A percentile compares a stretch with the other conserved stretches of the same genome.
These are phyloP conservation scores for Ciconia stormi DNA, from an alignment of 2,113 vertebrate species.

Conservation along the genomic window DNA sequence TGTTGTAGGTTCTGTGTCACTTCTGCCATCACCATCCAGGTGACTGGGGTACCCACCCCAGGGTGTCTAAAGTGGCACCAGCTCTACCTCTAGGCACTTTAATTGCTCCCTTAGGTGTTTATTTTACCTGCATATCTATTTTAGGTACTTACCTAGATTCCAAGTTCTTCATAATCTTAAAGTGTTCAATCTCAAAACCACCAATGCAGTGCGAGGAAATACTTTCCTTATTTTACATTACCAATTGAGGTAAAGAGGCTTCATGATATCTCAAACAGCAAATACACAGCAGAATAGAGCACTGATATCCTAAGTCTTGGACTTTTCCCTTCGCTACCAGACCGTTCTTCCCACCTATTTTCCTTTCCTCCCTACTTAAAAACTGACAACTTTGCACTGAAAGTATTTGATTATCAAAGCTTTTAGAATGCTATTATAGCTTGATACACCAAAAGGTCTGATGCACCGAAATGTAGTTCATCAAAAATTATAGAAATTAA, in stretches of 20 bases:
- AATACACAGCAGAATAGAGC: neutral
- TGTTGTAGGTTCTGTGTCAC: neutral
- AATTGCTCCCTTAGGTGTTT: neutral
- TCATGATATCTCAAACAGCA: neutral
- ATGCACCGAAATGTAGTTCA: fast-evolving
- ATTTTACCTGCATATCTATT: neutral
- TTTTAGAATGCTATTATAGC: neutral
- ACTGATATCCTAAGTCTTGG: neutral
- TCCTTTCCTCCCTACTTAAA: neutral
- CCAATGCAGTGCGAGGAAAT: neutral
- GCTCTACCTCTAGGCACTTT: neutral
- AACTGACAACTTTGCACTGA: neutral
- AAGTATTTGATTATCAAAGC: neutral
- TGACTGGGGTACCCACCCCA: neutral
- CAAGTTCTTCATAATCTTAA: neutral
- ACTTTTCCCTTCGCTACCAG: neutral
- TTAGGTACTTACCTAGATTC: neutral
- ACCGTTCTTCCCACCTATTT: neutral
- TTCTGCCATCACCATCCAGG: neutral
- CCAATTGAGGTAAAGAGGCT: neutral
- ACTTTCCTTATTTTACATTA: neutral
- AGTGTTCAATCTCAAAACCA: neutral
- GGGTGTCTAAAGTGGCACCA: neutral
- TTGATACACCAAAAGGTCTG: neutral
- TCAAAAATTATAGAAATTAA: neutral